Base-by-base conservation (phyloP, 2,113 vertebrate species). In the Buteo buteo region DNA sequence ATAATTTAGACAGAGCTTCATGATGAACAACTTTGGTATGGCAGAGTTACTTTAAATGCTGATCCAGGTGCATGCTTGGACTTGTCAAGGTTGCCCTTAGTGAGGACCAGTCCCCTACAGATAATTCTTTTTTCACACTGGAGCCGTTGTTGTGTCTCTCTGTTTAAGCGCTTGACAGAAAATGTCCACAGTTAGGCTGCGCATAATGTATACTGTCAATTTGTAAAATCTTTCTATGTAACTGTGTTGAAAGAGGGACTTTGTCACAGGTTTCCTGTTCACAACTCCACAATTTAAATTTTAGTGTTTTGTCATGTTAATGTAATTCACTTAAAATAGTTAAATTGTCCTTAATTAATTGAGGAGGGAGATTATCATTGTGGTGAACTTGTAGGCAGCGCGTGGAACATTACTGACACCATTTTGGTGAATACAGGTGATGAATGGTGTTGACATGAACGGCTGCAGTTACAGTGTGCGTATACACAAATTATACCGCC, bases 361-460 rank as follows among this genome's bases (percentile, higher is more conserved):
- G 94, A 86, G 94, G 77, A 86, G 45, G 67, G 81, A 90, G 94
- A 80, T 95, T 69, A 70, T 85, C 50, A 38, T 90, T 45, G 66
- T 74, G 91, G 74, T 76, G 87, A 95, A 91, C 70, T 94, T 54
- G 78, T 54, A 95, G 88, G 91, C 82, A 86, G 85, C 1, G 3
- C 52, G 82, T 9, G 9, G 93, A 94, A 78, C 71, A 16, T 42
- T 24, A 38, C 94, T 91, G 95, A 82, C 84, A 44, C 89, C 74
- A 50, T 91, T 95, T 96, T 95, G 91, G 96, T 96, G 95, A 94
- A 58, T 89, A 73, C 96, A 97, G 96, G 94, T 97, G 97, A 97
- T 97, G 96, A 81, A 97, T 97, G 94, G 94, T 90, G 96, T 97
- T 96, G 94, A 97, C 93, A 92, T 83, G 95, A 97, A 91, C 58